Base-by-base conservation (phyloP, 2,797 vertebrate genomes). In the Hephaestus fuliginosus region DNA sequence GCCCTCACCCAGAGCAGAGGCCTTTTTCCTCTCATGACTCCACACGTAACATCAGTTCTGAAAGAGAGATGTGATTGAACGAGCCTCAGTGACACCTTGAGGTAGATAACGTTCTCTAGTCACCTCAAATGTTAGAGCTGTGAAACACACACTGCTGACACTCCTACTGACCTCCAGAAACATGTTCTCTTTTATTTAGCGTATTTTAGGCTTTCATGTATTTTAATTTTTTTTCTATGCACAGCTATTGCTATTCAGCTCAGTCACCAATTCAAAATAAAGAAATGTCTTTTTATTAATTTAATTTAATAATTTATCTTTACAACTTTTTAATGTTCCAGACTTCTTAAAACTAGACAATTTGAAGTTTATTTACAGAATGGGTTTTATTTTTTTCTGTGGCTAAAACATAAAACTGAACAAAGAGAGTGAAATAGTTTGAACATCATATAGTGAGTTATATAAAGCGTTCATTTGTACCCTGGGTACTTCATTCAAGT, bases 91-190 rank as follows among this genome's bases (percentile, higher is more conserved):
- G 83, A 91, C 84, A 84, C 67, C 52, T 72, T 93, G 91, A 95
- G 92, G 93, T 93, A 93, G 92, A 90, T 91, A 80, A 85, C 89
- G 65, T 80, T 84, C 85, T 91, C 83, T 85, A 70, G 76, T 88
- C 86, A 85, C 81, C 71, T 81, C 64, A 48, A 72, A 77, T 74
- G 51, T 70, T 60, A 72, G 43, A 80, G 66, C 58, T 66, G 70
- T 69, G 69, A 74, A 77, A 85, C 76, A 72, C 77, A 80, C 76
- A 66, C 64, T 36, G 63, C 68, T 39, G 64, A 85, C 62, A 14
- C 25, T 70, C 55, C 70, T 36, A 57, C 56, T 75, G 7, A 78
- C 69, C 51, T 82, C 63, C 36, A 81, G 14, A 77, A 62, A 72
- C 20, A 0, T 56, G 41, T 15, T 12, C 2, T 0, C 66, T 56